Evolutionary conservation across 2,888 invertebrate species (phyloP).

Genomic region (Drosophila neonasuta): DNA sequence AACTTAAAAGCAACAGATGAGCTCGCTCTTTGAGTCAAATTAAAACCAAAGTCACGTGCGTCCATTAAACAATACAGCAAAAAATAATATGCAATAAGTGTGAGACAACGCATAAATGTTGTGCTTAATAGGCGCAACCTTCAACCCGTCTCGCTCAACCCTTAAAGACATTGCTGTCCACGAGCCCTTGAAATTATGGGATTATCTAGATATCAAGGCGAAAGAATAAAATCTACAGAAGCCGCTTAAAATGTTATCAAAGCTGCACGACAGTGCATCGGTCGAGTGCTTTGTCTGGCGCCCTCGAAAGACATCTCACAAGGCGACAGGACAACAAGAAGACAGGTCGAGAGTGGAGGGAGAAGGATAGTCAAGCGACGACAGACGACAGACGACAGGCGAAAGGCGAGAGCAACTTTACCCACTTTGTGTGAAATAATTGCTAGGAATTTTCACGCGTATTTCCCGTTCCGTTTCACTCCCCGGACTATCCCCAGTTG

Average conservation of each 20-base stretch:
- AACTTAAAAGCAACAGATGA: constrained; percentile 42
- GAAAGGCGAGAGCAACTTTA: constrained; percentile 43
- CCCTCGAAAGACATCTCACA: background rate
- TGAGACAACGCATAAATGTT: constrained; percentile 13
- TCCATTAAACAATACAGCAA: constrained; percentile 49
- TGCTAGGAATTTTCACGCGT: constrained; percentile 78
- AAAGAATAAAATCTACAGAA: constrained; percentile 52
- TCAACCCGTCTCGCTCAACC: constrained; percentile 23
- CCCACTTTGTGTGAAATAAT: constrained; percentile 74
- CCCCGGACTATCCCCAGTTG: constrained; percentile 1
- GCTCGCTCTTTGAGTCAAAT: constrained; percentile 17
- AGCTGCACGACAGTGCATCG: constrained; percentile 51
- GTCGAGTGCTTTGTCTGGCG: constrained; percentile 46
- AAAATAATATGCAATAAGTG: constrained; percentile 50
- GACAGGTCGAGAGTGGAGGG: constrained; percentile 22
- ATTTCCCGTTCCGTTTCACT: constrained; percentile 65
- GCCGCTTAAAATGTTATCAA: constrained; percentile 73
- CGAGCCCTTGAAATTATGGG: constrained; percentile 58
- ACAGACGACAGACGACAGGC: constrained; percentile 22
- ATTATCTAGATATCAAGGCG: constrained; percentile 64
- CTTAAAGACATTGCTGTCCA: constrained; percentile 40
- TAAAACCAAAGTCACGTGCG: constrained; percentile 61
- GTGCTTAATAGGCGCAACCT: constrained; percentile 12
- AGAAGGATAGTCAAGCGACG: constrained; percentile 15
- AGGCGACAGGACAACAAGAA: constrained; percentile 32